Percentiles rank a stretch among this genome's conserved stretches.
These are phyloP conservation scores for Tretioscincus oriximinensis DNA, from an alignment of 2,113 vertebrate genomes.

Conservation along the genomic window DNA sequence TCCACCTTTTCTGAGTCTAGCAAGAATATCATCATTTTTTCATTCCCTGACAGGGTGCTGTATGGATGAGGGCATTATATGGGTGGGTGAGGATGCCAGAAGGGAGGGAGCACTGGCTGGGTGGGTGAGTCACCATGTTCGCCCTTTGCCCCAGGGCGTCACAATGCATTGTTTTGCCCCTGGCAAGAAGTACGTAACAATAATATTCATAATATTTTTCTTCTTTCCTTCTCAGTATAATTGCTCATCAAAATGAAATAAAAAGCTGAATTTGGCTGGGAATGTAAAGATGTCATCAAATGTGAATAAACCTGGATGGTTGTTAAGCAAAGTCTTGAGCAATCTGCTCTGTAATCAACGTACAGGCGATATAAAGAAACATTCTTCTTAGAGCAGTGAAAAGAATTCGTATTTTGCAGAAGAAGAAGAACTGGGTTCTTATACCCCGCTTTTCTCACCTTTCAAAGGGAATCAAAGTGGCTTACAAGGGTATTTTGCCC, in stretches of 20 bases:
- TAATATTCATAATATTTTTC: background rate
- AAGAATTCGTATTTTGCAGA: background rate
- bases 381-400: constrained; percentile 36
- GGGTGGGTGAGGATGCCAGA: too few relatives aligned
- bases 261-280: background rate
- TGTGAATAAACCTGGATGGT: background rate
- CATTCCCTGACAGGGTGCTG: too few relatives aligned
- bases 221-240: background rate
- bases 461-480: too few relatives aligned
- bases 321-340: background rate
- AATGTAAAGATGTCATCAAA: constrained; percentile 26
- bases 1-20: too few relatives aligned
- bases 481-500: too few relatives aligned
- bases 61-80: too few relatives aligned
- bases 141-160: too few relatives aligned
- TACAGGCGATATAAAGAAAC: constrained; percentile 24
- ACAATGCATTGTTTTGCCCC: background rate
- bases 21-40: too few relatives aligned
- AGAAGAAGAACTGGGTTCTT: too few relatives aligned
- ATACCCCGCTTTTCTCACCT: too few relatives aligned
- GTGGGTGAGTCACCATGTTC: too few relatives aligned
- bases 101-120: too few relatives aligned
- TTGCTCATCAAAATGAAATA: background rate
- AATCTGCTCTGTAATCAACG: constrained; percentile 21
- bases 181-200: background rate